These are phyloP conservation scores for Xestia c-nigrum DNA, from an alignment of 2,888 invertebrate genomes.

Conservation along the genomic window DNA sequence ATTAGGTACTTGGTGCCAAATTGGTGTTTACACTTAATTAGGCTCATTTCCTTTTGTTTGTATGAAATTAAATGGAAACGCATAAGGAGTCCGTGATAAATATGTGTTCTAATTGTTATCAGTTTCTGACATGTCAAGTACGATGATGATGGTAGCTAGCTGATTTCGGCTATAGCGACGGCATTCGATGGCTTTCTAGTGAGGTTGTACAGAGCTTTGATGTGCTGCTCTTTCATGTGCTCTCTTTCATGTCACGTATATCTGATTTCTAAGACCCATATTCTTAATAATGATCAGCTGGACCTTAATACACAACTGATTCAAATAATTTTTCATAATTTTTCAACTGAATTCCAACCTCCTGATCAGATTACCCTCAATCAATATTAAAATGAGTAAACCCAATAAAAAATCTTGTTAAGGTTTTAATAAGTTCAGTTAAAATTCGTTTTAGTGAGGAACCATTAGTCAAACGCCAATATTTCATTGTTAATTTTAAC, in stretches of 20 bases:
- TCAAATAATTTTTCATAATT: not conserved
- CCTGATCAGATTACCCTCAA: conserved; percentile 20
- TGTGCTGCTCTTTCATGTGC: too few relatives aligned
- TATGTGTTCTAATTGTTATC: conserved; percentile 4
- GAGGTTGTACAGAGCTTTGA: too few relatives aligned
- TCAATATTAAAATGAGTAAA: conserved; percentile 46
- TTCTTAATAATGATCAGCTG: not conserved
- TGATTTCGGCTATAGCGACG: too few relatives aligned
- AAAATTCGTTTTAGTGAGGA: conserved; percentile 65
- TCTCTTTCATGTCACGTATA: too few relatives aligned
- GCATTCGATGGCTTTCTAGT: too few relatives aligned
- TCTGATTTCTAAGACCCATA: not conserved
- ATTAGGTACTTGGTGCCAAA: not conserved
- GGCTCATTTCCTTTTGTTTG: not conserved
- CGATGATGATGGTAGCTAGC: too few relatives aligned
- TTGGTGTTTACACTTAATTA: not conserved
- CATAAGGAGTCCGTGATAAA: not conserved
- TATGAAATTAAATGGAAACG: conserved; percentile 1
- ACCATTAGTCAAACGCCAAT: conserved; percentile 81
- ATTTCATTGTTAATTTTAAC: conserved; percentile 84
- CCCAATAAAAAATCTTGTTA: conserved; percentile 53
- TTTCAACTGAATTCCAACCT: not conserved
- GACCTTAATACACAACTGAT: not conserved
- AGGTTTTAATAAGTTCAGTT: conserved; percentile 54
- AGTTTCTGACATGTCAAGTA: not conserved